Base-by-base conservation (phyloP, 2,888 invertebrate species). In the Hemithea aestivaria region DNA sequence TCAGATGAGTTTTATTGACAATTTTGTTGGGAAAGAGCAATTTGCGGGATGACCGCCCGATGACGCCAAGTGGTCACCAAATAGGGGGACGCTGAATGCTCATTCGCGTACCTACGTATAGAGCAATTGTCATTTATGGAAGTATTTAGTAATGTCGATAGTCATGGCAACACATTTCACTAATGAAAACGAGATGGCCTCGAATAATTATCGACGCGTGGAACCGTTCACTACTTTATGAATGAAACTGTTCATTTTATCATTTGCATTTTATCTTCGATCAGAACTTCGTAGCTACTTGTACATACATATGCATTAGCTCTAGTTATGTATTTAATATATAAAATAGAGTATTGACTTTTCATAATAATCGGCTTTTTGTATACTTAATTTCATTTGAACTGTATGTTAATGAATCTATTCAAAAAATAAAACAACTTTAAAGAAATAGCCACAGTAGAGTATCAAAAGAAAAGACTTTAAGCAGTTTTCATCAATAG, bases 1-100 rank as follows among this genome's bases (percentile, higher is more conserved):
- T 85, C 84, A 79, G 84, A 85, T 84, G 85, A 85, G 81, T 87
- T 87, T 87, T 87, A 87, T 87, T 87, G 87, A 83, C 87, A 85
- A 87, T 87, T 80, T 84, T 79, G 87, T 78, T 82, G 79, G 81
- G 78, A 81, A 81, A 84, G 82, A 76, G 87, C 84, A 85, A 85
- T 87, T 87, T 87, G 85, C 74, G 85, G 85, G 76, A 85, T 82
- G 81, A 73, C 75, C 82, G 67, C 71, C 68, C 67, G 72, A 66
- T 66, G 78, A 73, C 77, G 77, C 76, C 83, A 73, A 83, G 87
- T 81, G 84, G 74, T 80, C 75, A 75, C 74, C 81, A 74, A 79
- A 81, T 74, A 79, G 82, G 79, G 80, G 80, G 56, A 57, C 55
- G 56, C 57, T 51, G 54, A 48, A 47, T 53, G 49, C 47, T 39